Evolutionary conservation across 2,888 invertebrate species (phyloP).

Genomic region (Tanytarsus gracilentus): DNA sequence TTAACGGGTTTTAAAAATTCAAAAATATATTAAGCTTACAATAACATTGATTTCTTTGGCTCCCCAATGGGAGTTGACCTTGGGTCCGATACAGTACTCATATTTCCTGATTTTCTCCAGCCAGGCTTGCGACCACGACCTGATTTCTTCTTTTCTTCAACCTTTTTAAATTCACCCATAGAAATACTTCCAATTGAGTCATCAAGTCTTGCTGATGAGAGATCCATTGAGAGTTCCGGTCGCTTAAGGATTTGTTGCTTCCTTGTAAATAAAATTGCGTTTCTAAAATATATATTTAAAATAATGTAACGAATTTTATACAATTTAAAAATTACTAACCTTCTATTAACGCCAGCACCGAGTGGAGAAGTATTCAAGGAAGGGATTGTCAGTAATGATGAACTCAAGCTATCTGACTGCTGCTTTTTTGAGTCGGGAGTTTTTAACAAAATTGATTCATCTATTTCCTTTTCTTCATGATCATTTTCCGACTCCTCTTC

Average conservation of each 20-base stretch:
- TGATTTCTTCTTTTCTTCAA: slow-evolving; percentile 5
- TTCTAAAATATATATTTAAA: slow-evolving; percentile 43
- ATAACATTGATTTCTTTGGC: slow-evolving; percentile 12
- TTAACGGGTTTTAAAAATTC: slow-evolving; percentile 4
- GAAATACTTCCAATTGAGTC: slow-evolving; percentile 31
- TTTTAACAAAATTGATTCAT: background rate
- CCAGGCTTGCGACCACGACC: slow-evolving; percentile 32
- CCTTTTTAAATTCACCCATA: background rate
- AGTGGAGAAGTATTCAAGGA: slow-evolving; percentile 39
- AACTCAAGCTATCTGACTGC: slow-evolving; percentile 42
- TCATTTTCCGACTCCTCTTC: slow-evolving; percentile 37
- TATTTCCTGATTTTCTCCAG: slow-evolving; percentile 31
- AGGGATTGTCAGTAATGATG: slow-evolving; percentile 34
- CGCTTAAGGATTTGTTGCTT: slow-evolving; percentile 53
- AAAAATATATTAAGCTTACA: slow-evolving; percentile 14
- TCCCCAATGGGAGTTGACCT: slow-evolving; percentile 8
- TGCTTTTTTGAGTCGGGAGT: slow-evolving; percentile 34
- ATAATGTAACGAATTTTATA: slow-evolving; percentile 5
- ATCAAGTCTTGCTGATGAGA: slow-evolving; percentile 28
- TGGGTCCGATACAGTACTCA: too few species aligned
- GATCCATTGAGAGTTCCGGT: slow-evolving; percentile 34
- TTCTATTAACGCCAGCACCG: slow-evolving; percentile 39
- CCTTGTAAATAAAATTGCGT: slow-evolving; percentile 67
- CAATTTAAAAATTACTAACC: slow-evolving; percentile 34
- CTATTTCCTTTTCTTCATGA: background rate